Evolutionary conservation across 2,113 vertebrate genomes (phyloP), one percentile per base, ranked within the genome.

Genomic region (Pseudois nayaur): DNA sequence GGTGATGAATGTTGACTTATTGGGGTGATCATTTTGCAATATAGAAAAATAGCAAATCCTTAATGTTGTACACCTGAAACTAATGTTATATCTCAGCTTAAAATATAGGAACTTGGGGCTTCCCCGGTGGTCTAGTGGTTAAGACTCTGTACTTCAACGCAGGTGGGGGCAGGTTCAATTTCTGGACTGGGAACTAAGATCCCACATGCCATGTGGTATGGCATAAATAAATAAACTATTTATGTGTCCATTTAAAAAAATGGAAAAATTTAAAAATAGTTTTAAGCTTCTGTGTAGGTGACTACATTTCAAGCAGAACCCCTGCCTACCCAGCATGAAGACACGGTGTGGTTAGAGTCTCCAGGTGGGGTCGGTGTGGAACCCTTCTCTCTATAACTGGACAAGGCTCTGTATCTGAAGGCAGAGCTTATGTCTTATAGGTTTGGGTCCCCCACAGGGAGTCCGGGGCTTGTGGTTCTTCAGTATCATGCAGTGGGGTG

Each of bases 321-420:
- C 81, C 57, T 55, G 60, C 13, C 6, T 31, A 5, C 54, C 43
- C 81, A 3, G 64, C 57, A 23, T 60, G 12, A 52, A 43, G 81
- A 85, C 27, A 50, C 0, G 0, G 10, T 15, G 17, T 3, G 2
- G 13, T 40, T 6, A 10, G 2, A 1, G 7, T 43, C 59, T 86
- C 23, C 8, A 2, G 1, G 8, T 5, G 8, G 27, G 5, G 25
- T 83, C 8, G 2, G 8, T 8, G 36, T 6, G 43, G n/a, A n/a
- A 8, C 13, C 15, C 43, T 11, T 0, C 8, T 31, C 43, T 78
- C 29, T 6, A 1, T 48, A 1, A 27, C 29, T 50, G 85, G 59
- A 12, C 2, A 2, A n/a, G 48, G 29, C 15, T n/a, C 10, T 36
- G 83, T 27, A 31, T 48, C 59, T 2, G 33, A 23, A 79, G 36